Evolutionary conservation across 2,113 vertebrate genomes (phyloP).

Genomic region (Halcyon senegalensis): DNA sequence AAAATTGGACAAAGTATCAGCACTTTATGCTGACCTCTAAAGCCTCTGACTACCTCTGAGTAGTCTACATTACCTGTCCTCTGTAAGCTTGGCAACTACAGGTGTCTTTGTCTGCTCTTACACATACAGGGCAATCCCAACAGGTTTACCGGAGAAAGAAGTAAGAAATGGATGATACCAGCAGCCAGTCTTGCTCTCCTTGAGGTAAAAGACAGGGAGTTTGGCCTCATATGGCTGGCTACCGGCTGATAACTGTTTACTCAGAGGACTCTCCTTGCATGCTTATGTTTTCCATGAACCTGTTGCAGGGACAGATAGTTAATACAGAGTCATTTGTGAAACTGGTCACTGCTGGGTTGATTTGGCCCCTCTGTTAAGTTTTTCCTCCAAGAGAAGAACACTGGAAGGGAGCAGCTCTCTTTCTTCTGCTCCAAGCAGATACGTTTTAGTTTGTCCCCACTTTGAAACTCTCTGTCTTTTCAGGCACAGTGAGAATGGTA

Average conservation of each 20-base stretch:
- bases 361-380: not conserved
- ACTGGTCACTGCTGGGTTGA: not conserved
- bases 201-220: not conserved
- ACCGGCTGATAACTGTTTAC: not conserved
- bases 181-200: not conserved
- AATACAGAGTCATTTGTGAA: not conserved
- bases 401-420: not conserved
- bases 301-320: not conserved
- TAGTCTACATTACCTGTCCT: not conserved
- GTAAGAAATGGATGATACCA: not conserved
- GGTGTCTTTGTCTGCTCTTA: not conserved
- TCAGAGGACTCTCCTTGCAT: not conserved
- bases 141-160: not conserved
- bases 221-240: not conserved
- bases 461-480: not conserved
- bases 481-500: not conserved
- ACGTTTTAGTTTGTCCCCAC: not conserved
- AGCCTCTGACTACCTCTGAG: not conserved
- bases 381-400: not conserved
- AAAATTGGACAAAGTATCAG: not conserved
- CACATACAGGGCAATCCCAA: not conserved
- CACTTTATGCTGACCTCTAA: not conserved
- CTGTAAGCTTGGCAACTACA: not conserved
- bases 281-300: not conserved
- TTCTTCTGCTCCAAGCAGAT: not conserved